Evolutionary conservation across 23 tunicate species (phyloP).

Genomic region (Corella eumyota): DNA sequence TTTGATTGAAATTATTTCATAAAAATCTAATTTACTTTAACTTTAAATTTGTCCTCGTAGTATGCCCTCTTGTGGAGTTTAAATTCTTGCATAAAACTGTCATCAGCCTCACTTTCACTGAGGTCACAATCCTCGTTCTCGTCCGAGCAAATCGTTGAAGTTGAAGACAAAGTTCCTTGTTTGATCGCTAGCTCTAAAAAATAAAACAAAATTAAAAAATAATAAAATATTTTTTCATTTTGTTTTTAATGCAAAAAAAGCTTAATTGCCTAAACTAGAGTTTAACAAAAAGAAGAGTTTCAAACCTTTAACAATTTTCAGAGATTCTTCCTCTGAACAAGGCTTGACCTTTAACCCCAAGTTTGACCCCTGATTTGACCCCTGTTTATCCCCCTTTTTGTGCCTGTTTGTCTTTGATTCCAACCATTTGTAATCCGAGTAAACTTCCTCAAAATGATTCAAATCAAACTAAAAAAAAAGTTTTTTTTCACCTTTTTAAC

Average conservation of each 20-base stretch:
- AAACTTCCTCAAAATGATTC: constrained; percentile 73
- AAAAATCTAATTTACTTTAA: constrained; percentile 38
- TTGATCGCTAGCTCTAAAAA: constrained; percentile 59
- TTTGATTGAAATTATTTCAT: not conserved
- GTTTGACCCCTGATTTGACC: not conserved
- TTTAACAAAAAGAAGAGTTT: too few species aligned
- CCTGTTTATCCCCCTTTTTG: too few species aligned
- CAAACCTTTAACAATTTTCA: constrained; percentile 73
- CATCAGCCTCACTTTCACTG: constrained; percentile 18
- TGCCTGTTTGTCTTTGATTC: constrained; percentile 51
- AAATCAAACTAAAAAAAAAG: constrained; percentile 50
- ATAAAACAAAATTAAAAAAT: not conserved
- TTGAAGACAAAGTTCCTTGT: constrained; percentile 51
- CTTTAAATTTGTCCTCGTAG: constrained; percentile 57
- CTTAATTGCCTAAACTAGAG: too few species aligned
- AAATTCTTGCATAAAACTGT: constrained; percentile 56
- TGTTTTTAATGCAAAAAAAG: too few species aligned
- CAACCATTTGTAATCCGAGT: constrained; percentile 68
- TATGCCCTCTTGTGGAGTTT: constrained; percentile 57
- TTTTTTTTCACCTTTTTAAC: constrained; percentile 21
- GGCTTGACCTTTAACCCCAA: not conserved
- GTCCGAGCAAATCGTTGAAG: too few species aligned
- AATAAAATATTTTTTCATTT: too few species aligned
- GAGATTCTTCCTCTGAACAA: constrained; percentile 35
- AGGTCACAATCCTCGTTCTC: constrained; percentile 35